Conservation (phyloP, 2,888 invertebrate species). For the Zaprionus obscuricornis region DNA sequence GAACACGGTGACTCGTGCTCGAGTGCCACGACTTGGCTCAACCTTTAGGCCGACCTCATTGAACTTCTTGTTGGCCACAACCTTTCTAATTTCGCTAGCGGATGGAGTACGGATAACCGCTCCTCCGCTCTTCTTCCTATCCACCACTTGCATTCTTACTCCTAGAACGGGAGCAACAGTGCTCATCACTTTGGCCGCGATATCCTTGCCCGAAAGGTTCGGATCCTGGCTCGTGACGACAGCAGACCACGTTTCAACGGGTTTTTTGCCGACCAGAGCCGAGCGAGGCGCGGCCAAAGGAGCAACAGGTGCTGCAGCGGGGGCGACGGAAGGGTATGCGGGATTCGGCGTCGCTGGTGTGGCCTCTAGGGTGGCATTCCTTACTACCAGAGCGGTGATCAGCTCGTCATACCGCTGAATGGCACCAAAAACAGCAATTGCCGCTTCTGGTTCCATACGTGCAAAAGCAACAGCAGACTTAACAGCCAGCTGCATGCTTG, state of each 20-base stretch:
- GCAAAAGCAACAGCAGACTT: background rate
- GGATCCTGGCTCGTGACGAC: conserved; percentile 2
- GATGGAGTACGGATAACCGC: conserved; percentile 37
- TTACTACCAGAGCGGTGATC: no score
- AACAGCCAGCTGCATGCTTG: background rate
- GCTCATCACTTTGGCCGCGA: background rate
- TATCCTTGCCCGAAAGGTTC: background rate
- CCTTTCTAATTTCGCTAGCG: conserved; percentile 13
- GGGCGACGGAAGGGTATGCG: no score
- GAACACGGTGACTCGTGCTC: conserved; percentile 11
- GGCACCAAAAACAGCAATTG: background rate
- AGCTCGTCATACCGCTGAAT: background rate
- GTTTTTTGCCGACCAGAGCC: no score
- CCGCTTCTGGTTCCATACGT: background rate
- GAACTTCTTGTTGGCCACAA: conserved; percentile 27
- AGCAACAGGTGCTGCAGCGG: no score
- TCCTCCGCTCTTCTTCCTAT: conserved; percentile 15
- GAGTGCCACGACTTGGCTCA: background rate
- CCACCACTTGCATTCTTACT: conserved; percentile 2
- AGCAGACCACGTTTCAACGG: conserved; percentile 4
- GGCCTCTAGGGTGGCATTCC: no score
- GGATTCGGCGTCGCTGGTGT: no score
- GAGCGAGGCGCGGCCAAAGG: background rate
- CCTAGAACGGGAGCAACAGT: background rate
- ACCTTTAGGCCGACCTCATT: conserved; percentile 10